Percentiles rank a stretch among this genome's conserved stretches.
Conservation (phyloP, 2,113 vertebrate species). For the Plecotus auritus region DNA sequence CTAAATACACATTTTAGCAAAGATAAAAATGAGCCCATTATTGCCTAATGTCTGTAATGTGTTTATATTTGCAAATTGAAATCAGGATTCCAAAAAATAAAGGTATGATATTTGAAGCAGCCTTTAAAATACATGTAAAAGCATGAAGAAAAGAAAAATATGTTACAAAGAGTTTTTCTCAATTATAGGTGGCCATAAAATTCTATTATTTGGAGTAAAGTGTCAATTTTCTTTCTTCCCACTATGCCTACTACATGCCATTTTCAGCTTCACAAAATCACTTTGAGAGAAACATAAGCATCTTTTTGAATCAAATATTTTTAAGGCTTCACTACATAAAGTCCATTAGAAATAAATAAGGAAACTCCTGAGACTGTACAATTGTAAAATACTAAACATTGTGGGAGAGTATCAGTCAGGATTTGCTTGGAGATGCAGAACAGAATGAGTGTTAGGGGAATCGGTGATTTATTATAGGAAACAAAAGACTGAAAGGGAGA, state of each 20-base stretch:
- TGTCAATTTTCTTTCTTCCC: neutral
- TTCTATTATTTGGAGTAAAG: neutral
- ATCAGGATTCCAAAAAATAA: neutral
- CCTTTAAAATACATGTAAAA: neutral
- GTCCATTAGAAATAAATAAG: neutral
- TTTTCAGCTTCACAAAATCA: neutral
- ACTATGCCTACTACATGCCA: neutral
- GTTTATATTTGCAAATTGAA: neutral
- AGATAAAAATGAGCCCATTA: neutral
- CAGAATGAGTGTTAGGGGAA: neutral
- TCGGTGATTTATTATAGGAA: neutral
- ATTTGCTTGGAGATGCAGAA: neutral
- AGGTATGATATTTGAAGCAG: neutral
- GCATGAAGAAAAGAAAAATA: neutral
- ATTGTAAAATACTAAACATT: neutral
- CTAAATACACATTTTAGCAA: neutral
- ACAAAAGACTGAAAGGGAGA: neutral
- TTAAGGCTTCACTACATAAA: neutral
- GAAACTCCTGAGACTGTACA: neutral
- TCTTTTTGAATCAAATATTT: neutral
- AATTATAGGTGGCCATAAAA: neutral
- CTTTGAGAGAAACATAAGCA: neutral
- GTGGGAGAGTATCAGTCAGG: neutral
- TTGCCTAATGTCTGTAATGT: neutral
- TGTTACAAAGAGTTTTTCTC: neutral